Conservation (phyloP, 2,113 vertebrate genomes). For the Ibidorhyncha struthersii region DNA sequence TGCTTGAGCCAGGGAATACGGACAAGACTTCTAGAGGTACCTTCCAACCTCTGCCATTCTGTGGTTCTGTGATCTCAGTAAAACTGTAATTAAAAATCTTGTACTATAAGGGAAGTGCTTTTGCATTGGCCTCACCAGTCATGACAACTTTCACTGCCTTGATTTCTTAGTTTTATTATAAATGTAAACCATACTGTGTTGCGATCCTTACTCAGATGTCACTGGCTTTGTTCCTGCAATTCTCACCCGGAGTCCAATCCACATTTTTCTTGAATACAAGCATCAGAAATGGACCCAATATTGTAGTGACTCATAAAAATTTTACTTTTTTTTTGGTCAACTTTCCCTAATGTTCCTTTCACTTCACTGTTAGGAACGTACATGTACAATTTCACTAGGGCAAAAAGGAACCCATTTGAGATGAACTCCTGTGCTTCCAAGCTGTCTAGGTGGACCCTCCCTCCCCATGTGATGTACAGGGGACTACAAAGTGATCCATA, state of each 20-base stretch:
- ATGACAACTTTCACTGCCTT: background rate
- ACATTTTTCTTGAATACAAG: background rate
- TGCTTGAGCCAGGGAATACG: background rate
- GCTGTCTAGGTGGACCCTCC: background rate
- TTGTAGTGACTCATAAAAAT: background rate
- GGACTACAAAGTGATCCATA: constrained; percentile 43
- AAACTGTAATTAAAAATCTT: background rate
- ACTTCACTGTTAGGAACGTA: background rate
- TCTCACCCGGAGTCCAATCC: background rate
- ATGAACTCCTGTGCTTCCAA: background rate
- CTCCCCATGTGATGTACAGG: background rate
- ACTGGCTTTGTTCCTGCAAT: background rate
- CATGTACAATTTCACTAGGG: background rate
- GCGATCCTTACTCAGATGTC: background rate
- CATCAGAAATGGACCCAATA: background rate
- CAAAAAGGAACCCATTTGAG: background rate
- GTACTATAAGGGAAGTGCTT: background rate
- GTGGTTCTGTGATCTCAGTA: background rate
- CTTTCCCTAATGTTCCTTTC: background rate
- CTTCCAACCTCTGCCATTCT: background rate
- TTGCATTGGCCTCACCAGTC: background rate
- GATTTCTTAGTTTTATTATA: background rate
- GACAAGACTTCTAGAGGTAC: background rate
- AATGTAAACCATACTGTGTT: background rate
- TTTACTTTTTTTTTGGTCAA: background rate